Base-by-base conservation (phyloP, 2,113 vertebrate genomes). In the Gavialis gangeticus region DNA sequence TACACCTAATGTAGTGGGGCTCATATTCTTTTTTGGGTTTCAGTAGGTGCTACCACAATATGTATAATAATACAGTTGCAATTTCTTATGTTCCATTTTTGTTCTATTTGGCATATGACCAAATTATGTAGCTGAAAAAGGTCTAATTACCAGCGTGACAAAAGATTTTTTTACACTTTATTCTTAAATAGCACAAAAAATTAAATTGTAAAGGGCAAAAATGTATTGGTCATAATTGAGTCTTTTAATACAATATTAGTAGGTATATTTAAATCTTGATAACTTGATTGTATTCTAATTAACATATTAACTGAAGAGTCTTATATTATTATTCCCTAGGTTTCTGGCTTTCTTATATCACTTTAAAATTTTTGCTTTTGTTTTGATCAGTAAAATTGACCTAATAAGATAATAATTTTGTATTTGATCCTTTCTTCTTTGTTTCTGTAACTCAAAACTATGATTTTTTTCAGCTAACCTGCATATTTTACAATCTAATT, bases 361-460 rank as follows among this genome's bases (percentile, higher is more conserved):
- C 12, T 69, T 90, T 63, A 30, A 83, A 71, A 91, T 94, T 85
- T 93, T 21, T 76, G 66, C 88, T 37, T 14, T 46, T 24, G 28
- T 88, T 90, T 67, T 93, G 84, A 95, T 60, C 94, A 91, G 94
- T 91, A 85, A 83, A 95, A 77, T 46, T 93, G 56, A 80, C 88
- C 82, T 83, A 91, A 54, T 77, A 90, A 79, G 37, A 90, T 84
- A 92, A 90, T 87, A 37, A 75, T 84, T 93, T 94, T 85, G 76
- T 37, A 46, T 76, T 97, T 95, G 92, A 87, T 96, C 94, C 92
- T 91, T 96, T 95, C 95, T 92, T 94, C 93, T 95, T 95, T 94
- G 96, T 96, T 90, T 77, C 93, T 95, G 91, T 88, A 97, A 94
- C 96, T 97, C 89, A 95, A 90, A 94, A 92, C 81, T 87, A 89